A percentile compares a stretch with the other conserved stretches of the same genome.
These are phyloP conservation scores for Plebejus melissa DNA, from an alignment of 2,888 invertebrate species.

Conservation along the genomic window DNA sequence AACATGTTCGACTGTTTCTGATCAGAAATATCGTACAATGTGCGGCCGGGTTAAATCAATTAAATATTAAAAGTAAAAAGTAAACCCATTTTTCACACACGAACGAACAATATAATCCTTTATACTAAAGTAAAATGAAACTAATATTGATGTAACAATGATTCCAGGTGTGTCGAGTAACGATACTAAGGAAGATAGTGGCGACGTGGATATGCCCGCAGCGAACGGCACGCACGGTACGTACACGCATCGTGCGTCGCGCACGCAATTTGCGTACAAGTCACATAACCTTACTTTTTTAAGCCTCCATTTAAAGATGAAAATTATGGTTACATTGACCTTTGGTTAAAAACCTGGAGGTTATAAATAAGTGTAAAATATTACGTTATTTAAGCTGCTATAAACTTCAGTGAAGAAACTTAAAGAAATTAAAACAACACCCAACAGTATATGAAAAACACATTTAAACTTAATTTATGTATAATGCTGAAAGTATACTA, in stretches of 20 bases:
- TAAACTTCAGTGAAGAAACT: background rate
- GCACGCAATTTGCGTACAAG: background rate
- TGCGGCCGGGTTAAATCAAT: no score
- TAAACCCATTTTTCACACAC: no score
- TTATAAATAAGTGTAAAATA: background rate
- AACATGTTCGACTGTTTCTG: no score
- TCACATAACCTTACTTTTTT: background rate
- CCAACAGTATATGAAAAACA: background rate
- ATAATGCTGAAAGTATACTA: background rate
- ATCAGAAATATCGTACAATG: no score
- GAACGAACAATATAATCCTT: background rate
- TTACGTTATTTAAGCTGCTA: background rate
- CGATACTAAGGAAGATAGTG: constrained; percentile 38
- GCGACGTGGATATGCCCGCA: constrained; percentile 54
- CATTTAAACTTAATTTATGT: background rate
- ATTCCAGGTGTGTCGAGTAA: constrained; percentile 40
- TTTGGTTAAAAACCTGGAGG: background rate
- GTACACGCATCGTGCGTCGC: constrained; percentile 5
- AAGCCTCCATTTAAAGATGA: background rate
- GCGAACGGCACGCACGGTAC: constrained; percentile 46
- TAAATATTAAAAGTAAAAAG: no score
- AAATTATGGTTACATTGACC: background rate
- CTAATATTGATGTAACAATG: background rate
- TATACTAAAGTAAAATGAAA: background rate
- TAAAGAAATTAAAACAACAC: background rate